These are phyloP conservation scores for Xanthostigma xanthostigma DNA, from an alignment of 2,888 invertebrate species.

Conservation along the genomic window DNA sequence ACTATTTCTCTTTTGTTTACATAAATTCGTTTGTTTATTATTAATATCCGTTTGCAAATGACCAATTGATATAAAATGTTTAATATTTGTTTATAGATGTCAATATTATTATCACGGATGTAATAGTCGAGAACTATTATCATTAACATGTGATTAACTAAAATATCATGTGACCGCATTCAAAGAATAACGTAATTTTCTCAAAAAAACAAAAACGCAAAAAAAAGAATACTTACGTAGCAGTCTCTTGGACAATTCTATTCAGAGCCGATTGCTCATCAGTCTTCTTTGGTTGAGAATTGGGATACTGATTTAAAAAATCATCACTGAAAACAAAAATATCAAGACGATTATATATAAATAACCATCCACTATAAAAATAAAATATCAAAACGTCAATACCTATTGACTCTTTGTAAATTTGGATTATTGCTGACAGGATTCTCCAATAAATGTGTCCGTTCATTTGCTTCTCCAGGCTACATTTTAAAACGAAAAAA, in stretches of 20 bases:
- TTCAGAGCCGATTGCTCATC: constrained; percentile 85
- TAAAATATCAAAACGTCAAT: constrained; percentile 8
- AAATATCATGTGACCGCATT: background rate
- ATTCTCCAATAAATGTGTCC: constrained; percentile 65
- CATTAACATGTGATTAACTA: background rate
- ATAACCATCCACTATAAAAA: background rate
- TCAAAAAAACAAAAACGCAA: constrained; percentile 3
- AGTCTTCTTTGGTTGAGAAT: constrained; percentile 55
- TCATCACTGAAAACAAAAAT: constrained; percentile 41
- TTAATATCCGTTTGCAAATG: too few species aligned
- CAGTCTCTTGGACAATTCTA: constrained; percentile 79
- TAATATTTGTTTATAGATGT: background rate
- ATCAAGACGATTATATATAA: background rate
- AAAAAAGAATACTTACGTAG: constrained; percentile 47
- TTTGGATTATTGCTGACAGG: constrained; percentile 60
- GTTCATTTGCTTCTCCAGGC: constrained; percentile 51
- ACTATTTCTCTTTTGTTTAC: too few species aligned
- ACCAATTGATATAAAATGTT: background rate
- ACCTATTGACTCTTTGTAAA: constrained; percentile 51
- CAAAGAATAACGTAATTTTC: background rate
- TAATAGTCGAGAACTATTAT: too few species aligned
- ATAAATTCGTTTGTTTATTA: too few species aligned
- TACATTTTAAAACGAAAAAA: constrained; percentile 18
- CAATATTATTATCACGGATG: background rate
- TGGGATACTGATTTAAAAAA: constrained; percentile 43